Percentiles rank a stretch among this genome's conserved stretches.
These are phyloP conservation scores for Pocillopora meandrina DNA, from an alignment of 92 coral and sea anemone genomes.

Conservation along the genomic window DNA sequence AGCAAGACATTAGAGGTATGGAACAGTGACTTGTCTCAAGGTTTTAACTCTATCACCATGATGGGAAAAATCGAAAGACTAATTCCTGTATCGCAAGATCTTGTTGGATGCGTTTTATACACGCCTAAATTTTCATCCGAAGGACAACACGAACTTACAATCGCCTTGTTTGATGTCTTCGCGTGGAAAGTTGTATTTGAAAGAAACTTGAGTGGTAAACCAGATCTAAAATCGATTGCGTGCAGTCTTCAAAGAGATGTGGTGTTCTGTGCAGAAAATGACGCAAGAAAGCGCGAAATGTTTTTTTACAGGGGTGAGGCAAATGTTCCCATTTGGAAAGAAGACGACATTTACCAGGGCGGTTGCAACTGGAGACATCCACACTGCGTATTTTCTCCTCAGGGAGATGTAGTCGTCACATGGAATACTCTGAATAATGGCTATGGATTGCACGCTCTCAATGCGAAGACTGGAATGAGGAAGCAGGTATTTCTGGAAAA, in stretches of 20 bases:
- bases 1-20: constrained; percentile 12
- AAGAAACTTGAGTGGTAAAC: neutral
- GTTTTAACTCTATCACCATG: neutral
- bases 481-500: neutral
- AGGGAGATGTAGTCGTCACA: neutral
- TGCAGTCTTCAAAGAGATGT: neutral
- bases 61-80: neutral
- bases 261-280: neutral
- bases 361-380: neutral
- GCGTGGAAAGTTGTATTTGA: neutral
- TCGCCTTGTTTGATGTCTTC: neutral
- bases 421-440: constrained; percentile 6
- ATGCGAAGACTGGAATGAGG: neutral
- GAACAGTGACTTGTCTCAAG: constrained; percentile 18
- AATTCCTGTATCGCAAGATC: constrained; percentile 1
- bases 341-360: neutral
- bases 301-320: neutral
- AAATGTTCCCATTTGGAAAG: neutral
- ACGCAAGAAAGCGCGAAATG: neutral
- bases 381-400: constrained; percentile 2
- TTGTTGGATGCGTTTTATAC: neutral
- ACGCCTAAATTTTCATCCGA: neutral
- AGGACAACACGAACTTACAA: neutral
- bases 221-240: constrained; percentile 1
- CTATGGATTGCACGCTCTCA: constrained; percentile 4